Evolutionary conservation across 2,888 invertebrate species (phyloP), one percentile per base, ranked within the genome.

Genomic region (Dryomyza anilis): DNA sequence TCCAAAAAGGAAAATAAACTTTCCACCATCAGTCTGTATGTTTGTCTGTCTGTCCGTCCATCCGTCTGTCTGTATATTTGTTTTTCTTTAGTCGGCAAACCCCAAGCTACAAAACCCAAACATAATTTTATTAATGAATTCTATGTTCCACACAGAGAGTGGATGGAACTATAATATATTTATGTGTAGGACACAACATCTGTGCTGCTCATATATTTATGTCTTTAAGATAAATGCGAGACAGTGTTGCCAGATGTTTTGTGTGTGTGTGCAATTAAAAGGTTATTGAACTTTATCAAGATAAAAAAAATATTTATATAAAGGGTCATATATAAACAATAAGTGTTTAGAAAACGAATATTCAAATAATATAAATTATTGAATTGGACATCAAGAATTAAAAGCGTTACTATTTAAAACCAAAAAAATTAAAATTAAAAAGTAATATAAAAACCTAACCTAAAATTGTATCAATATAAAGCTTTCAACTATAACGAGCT

Each of bases 41-140:
- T n/a, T n/a, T n/a, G n/a, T n/a, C n/a, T n/a, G n/a, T n/a, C n/a
- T n/a, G n/a, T n/a, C n/a, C n/a, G n/a, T n/a, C n/a, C n/a, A n/a
- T n/a, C n/a, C n/a, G n/a, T n/a, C n/a, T n/a, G n/a, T n/a, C n/a
- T n/a, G n/a, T n/a, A n/a, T n/a, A n/a, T n/a, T n/a, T n/a, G n/a
- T n/a, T n/a, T n/a, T n/a, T n/a, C n/a, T n/a, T n/a, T n/a, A n/a
- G n/a, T n/a, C n/a, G n/a, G n/a, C n/a, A n/a, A n/a, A n/a, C n/a
- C n/a, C n/a, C n/a, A n/a, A n/a, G n/a, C n/a, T n/a, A n/a, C n/a
- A n/a, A 27, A 56, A 56, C 21, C 25, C 39, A 56, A 56, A 56
- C 33, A 21, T 36, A 56, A 56, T 56, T 56, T 23, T 23, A 56
- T 56, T 56, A 56, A 56, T 33, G 56, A 50, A 23, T 27, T n/a